Evolutionary conservation across 1,140 invertebrate species (phyloP), one percentile per base, ranked within the genome.

Genomic region (Hycleus phaleratus): DNA sequence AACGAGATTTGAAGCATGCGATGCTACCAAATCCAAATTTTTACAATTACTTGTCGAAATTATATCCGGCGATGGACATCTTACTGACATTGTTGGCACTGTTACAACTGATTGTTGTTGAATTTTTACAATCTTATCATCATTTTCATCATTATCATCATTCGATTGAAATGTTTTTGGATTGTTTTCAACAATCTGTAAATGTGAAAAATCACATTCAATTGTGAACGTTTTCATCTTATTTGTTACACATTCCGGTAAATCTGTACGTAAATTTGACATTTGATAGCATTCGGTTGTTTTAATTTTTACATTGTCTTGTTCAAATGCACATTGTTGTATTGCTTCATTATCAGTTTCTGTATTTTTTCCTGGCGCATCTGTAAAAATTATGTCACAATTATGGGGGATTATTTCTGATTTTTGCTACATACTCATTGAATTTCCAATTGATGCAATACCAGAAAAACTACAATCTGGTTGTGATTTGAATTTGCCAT

Each of bases 11-110:
- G 64, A 52, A 18, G 63, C 56, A 52, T 62, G 64, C 7, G 69
- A 69, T 6, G 71, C 69, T 7, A 72, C 69, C 40, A 72, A 44
- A 56, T 72, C 71, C 24, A 72, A 38, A 42, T 69, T 64, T 0
- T 66, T 64, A 39, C 62, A 70, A 11, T 67, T 64, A 46, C 69
- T 69, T 0, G 57, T 59, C 0, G 67, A 60, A n/a, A 72, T 59
- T 47, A 72, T 67, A 39, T 72, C 71, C 4, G 71, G 71, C 2
- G 69, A 71, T 45, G 63, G 51, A 47, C 12, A 56, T 55, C 53
- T 10, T 32, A 7, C 1, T 7, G 32, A 7, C 7, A 7, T 5
- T 32, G 32, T 5, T 7, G 32, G 32, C 1, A 7, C 4, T 32
- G 7, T 7, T 7, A 32, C 7, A 5, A 32, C 32, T 7, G 32